These are phyloP conservation scores for Gasteruption jaculator DNA, from an alignment of 2,888 invertebrate species.

Conservation along the genomic window DNA sequence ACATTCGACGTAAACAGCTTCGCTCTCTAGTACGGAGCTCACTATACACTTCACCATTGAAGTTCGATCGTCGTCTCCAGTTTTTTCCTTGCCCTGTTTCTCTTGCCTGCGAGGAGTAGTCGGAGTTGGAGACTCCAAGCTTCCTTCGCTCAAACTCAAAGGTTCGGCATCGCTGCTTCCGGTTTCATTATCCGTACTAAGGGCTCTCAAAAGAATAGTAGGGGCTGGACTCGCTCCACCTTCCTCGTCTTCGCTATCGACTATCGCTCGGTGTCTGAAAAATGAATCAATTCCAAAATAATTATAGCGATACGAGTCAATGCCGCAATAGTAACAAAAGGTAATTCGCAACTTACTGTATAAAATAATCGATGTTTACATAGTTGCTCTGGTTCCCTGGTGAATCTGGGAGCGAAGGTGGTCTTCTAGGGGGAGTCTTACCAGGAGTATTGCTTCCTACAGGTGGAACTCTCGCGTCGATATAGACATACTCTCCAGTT, in stretches of 20 bases:
- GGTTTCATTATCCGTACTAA: slow-evolving; percentile 49
- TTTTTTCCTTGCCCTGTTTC: slow-evolving; percentile 56
- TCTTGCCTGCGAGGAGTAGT: slow-evolving; percentile 48
- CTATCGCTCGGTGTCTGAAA: slow-evolving; percentile 43
- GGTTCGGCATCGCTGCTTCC: slow-evolving; percentile 50
- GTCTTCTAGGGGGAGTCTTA: slow-evolving; percentile 43
- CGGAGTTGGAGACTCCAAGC: slow-evolving; percentile 48
- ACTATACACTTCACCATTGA: slow-evolving; percentile 87
- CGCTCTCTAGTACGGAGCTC: slow-evolving; percentile 86
- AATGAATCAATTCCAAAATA: slow-evolving; percentile 15
- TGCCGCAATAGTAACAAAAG: background rate
- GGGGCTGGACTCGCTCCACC: slow-evolving; percentile 47
- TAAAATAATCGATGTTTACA: slow-evolving; percentile 89
- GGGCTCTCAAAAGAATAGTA: slow-evolving; percentile 44
- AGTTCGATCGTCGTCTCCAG: slow-evolving; percentile 72
- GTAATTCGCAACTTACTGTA: slow-evolving; percentile 60
- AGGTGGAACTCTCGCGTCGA: slow-evolving; percentile 61
- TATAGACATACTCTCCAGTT: slow-evolving; percentile 70
- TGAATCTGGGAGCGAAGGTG: slow-evolving; percentile 64
- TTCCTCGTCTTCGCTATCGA: slow-evolving; percentile 50
- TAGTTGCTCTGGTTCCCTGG: slow-evolving; percentile 80
- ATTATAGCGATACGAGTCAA: background rate
- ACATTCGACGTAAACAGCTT: slow-evolving; percentile 85
- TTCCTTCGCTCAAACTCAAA: slow-evolving; percentile 47
- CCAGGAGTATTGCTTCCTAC: slow-evolving; percentile 39